Evolutionary conservation across 2,113 vertebrate species (phyloP).

Genomic region (Apaloderma vittatum): DNA sequence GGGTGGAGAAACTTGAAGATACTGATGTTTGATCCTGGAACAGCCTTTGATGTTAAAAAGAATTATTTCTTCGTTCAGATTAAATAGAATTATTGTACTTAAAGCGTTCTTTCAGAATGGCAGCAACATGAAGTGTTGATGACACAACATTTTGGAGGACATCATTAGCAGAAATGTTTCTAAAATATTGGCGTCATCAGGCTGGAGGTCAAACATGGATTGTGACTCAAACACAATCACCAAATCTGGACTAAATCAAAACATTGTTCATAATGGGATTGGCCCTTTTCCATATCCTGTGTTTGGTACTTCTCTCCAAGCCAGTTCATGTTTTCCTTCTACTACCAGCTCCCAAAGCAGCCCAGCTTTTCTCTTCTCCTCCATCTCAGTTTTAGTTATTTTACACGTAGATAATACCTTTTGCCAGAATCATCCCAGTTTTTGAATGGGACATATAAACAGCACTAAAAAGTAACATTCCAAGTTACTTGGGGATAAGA

Average conservation of each 20-base stretch:
- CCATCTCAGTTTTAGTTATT: neutral
- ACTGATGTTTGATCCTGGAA: neutral
- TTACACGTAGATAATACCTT: neutral
- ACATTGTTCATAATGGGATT: neutral
- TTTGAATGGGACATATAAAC: neutral
- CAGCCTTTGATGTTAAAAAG: neutral
- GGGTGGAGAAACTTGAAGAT: neutral
- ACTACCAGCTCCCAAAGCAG: neutral
- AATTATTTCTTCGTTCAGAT: neutral
- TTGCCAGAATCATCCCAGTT: neutral
- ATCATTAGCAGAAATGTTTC: neutral
- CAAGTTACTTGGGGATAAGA: neutral
- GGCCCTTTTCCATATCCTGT: neutral
- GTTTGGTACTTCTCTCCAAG: neutral
- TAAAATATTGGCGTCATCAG: neutral
- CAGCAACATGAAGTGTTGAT: neutral
- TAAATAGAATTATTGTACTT: neutral
- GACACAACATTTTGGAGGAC: neutral
- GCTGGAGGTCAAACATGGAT: neutral
- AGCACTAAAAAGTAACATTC: neutral
- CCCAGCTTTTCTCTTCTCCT: neutral
- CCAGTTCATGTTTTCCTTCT: neutral
- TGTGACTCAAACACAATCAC: neutral
- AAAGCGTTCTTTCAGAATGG: neutral
- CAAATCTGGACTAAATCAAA: neutral